Evolutionary conservation across 1,140 invertebrate genomes (phyloP).

Genomic region (Saccostrea cuccullata): DNA sequence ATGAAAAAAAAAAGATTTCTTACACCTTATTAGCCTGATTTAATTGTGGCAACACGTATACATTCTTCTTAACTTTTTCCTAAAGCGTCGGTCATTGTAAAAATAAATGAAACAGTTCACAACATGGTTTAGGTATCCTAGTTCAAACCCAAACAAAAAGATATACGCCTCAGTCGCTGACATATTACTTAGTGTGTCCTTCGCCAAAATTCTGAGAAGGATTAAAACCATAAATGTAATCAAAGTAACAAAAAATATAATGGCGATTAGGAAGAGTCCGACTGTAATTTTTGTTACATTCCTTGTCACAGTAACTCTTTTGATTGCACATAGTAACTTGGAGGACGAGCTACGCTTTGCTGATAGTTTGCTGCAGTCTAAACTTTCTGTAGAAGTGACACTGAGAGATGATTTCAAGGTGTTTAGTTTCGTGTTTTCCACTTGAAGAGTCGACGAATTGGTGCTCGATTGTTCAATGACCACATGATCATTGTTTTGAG

Average conservation of each 20-base stretch:
- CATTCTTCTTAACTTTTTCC: background rate
- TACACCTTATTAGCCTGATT: no score
- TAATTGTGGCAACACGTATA: background rate
- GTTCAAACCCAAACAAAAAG: slow-evolving; percentile 26
- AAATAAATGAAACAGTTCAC: slow-evolving; percentile 37
- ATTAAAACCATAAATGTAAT: slow-evolving; percentile 1
- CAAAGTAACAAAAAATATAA: background rate
- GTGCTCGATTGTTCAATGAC: background rate
- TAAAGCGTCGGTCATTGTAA: slow-evolving; percentile 31
- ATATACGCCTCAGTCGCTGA: slow-evolving; percentile 17
- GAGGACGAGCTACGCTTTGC: background rate
- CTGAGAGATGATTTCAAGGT: background rate
- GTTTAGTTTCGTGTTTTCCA: background rate
- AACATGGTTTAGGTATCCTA: slow-evolving; percentile 39
- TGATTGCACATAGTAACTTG: background rate
- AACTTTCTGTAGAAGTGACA: background rate
- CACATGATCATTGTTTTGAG: background rate
- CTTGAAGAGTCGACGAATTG: background rate
- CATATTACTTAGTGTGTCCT: background rate
- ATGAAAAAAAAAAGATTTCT: no score
- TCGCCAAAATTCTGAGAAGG: background rate
- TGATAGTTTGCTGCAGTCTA: background rate
- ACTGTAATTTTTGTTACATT: background rate
- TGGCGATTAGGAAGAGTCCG: background rate
- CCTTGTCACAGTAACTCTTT: background rate